phyloP scores from a whole-genome alignment of 2,797 vertebrate genomes.

The Iguana delicatissima region DNA sequence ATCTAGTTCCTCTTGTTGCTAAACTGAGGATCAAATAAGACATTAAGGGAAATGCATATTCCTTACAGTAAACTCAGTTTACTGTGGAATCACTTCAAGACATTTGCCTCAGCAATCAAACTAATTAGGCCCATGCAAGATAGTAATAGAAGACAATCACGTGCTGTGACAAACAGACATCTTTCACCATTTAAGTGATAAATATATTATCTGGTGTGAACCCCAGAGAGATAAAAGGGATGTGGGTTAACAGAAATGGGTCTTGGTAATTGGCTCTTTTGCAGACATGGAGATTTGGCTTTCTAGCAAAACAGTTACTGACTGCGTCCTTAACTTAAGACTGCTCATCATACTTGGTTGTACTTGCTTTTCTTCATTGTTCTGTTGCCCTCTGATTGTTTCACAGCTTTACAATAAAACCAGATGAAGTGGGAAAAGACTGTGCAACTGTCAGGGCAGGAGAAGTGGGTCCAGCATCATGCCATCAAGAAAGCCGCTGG shows the following conservation, averaged over 20 bases:
- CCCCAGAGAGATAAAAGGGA: background rate
- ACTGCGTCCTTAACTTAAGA: background rate
- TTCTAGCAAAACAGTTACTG: background rate
- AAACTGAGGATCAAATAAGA: too few relatives aligned
- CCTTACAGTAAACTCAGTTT: too few relatives aligned
- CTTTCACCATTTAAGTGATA: too few relatives aligned
- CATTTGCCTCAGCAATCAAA: too few relatives aligned
- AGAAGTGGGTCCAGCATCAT: background rate
- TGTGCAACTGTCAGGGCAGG: constrained; percentile 12
- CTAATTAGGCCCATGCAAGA: too few relatives aligned
- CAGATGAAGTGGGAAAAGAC: background rate
- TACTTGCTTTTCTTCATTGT: background rate
- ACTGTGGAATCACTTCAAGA: too few relatives aligned
- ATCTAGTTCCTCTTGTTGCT: background rate
- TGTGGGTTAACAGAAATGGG: background rate
- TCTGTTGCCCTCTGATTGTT: background rate
- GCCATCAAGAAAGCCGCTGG: background rate
- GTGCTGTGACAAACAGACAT: too few relatives aligned
- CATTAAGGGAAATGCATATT: too few relatives aligned
- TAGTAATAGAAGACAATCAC: too few relatives aligned
- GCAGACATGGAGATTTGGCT: too few relatives aligned
- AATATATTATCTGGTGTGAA: too few relatives aligned
- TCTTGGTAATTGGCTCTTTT: background rate
- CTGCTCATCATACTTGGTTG: background rate
- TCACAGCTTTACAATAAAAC: constrained; percentile 20